Evolutionary conservation across 1,140 invertebrate genomes (phyloP).

Genomic region (Oreohelix idahoensis): DNA sequence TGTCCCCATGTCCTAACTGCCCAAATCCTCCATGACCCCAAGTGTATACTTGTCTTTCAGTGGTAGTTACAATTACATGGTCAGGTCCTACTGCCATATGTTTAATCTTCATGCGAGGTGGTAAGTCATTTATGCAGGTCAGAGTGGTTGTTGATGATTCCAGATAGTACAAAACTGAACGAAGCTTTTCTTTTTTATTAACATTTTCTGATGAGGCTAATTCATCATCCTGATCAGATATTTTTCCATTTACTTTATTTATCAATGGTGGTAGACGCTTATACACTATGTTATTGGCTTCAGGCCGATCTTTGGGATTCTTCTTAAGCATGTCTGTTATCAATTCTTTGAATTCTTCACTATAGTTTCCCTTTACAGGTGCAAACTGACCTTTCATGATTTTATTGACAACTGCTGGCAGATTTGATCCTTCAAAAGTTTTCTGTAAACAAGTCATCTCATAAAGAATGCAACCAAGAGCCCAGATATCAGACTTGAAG

Average conservation of each 20-base stretch:
- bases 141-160: slow-evolving; percentile 69
- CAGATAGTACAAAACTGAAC: slow-evolving; percentile 74
- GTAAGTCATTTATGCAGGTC: slow-evolving; percentile 69
- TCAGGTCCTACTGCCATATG: slow-evolving; percentile 79
- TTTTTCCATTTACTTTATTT: slow-evolving; percentile 57
- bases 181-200: slow-evolving; percentile 53
- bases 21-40: slow-evolving; percentile 82
- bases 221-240: slow-evolving; percentile 65
- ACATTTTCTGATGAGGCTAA: slow-evolving; percentile 47
- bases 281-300: slow-evolving; percentile 76
- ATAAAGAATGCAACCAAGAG: slow-evolving; percentile 85
- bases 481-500: slow-evolving; percentile 87
- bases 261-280: slow-evolving; percentile 63
- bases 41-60: slow-evolving; percentile 79
- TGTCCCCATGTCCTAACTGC: slow-evolving; percentile 80
- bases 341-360: slow-evolving; percentile 77
- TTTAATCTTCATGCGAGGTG: slow-evolving; percentile 73
- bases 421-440: slow-evolving; percentile 84
- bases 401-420: slow-evolving; percentile 84
- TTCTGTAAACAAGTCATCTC: slow-evolving; percentile 86
- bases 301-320: slow-evolving; percentile 74
- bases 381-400: slow-evolving; percentile 81
- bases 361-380: slow-evolving; percentile 79
- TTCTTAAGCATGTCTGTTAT: slow-evolving; percentile 73
- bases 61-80: slow-evolving; percentile 81